Conservation (phyloP, 2,797 vertebrate genomes). For the Scyliorhinus canicula region DNA sequence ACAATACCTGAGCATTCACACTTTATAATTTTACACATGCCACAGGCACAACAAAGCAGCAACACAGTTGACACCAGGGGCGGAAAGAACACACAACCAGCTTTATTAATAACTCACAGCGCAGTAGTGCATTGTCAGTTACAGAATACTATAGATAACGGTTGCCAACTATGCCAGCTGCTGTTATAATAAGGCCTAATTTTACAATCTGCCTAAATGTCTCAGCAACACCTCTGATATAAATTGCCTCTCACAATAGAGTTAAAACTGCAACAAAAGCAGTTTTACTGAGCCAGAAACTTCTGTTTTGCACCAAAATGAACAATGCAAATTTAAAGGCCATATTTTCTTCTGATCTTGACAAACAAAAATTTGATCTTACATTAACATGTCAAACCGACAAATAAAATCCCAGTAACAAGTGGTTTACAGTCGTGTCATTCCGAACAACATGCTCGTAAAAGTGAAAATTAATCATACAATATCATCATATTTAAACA, state of each 20-base stretch:
- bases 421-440: neutral
- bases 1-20: neutral
- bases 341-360: too few species aligned
- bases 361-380: neutral
- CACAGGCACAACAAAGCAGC: neutral
- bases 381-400: neutral
- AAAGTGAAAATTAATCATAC: neutral
- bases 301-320: neutral
- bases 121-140: neutral
- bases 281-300: neutral
- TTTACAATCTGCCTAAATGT: conserved; percentile 15
- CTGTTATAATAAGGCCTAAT: conserved; percentile 16
- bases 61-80: neutral
- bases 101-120: conserved; percentile 21
- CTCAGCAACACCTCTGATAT: neutral
- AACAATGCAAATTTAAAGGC: neutral
- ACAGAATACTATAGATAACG: neutral
- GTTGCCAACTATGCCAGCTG: neutral
- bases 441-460: neutral
- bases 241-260: neutral
- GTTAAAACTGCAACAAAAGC: neutral
- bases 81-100: neutral
- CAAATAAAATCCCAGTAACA: neutral
- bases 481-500: neutral
- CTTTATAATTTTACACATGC: conserved; percentile 1